Conservation (phyloP, 2,888 invertebrate species). For the Epistrophe eligans region DNA sequence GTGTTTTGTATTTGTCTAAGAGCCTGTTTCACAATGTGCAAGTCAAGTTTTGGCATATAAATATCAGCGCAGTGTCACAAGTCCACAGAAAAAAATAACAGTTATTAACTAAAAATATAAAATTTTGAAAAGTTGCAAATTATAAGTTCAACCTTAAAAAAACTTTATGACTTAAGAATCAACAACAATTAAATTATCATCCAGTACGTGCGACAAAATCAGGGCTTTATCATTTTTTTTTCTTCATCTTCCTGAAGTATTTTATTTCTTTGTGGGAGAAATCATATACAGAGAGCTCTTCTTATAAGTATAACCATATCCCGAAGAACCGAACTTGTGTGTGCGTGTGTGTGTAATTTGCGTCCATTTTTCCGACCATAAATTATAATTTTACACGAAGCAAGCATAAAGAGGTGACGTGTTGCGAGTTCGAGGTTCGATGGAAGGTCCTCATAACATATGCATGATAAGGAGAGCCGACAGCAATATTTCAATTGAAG, state of each 20-base stretch:
- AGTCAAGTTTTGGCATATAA: too few species aligned
- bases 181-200: too few species aligned
- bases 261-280: slow-evolving; percentile 12
- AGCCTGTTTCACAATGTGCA: too few species aligned
- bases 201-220: not conserved
- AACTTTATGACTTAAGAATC: too few species aligned
- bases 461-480: slow-evolving; percentile 51
- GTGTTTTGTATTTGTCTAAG: too few species aligned
- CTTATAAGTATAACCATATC: not conserved
- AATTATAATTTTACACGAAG: slow-evolving; percentile 64
- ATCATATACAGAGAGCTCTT: not conserved
- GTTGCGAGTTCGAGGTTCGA: slow-evolving; percentile 19
- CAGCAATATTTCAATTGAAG: slow-evolving; percentile 9
- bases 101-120: too few species aligned
- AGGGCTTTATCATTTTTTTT: not conserved
- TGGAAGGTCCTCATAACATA: slow-evolving; percentile 53
- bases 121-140: too few species aligned
- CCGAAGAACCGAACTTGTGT: slow-evolving; percentile 1
- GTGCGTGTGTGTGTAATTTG: slow-evolving; percentile 62
- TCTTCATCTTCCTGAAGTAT: not conserved
- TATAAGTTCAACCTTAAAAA: too few species aligned
- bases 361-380: slow-evolving; percentile 65
- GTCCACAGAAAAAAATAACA: too few species aligned
- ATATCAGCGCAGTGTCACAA: too few species aligned
- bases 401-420: not conserved